Evolutionary conservation across 1,140 invertebrate species (phyloP), one percentile per base, ranked within the genome.

Genomic region (Caenorhabditis inopinata): DNA sequence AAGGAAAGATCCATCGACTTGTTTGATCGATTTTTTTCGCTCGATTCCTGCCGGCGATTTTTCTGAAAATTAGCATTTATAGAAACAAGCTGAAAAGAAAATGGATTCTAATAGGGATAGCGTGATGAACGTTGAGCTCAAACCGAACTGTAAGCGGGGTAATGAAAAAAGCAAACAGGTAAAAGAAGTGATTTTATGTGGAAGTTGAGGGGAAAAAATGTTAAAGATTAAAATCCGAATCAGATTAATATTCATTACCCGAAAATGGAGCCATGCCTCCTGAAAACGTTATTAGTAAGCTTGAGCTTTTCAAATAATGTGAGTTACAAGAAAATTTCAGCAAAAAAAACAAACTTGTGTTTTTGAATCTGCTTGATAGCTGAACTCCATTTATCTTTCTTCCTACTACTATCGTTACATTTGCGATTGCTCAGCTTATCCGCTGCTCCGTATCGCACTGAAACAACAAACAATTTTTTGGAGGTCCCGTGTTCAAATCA

Each of bases 11-110:
- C 81, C 82, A 85, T 47, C 84, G 74, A 16, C 76, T 79, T 25
- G 68, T 83, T 45, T 85, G 85, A 46, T 85, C 84, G 38, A 85
- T 85, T 74, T 75, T 77, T 46, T 85, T 85, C 4, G 84, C 84
- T 77, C 84, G 76, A 48, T 83, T 75, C 12, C 83, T 42, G 18
- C 82, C 83, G 27, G 76, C 74, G 11, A 84, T 80, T 53, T 84
- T 84, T 25, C 84, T 84, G 53, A 73, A 85, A 62, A 38, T 2
- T 5, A n/a, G n/a, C 7, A 3, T 27, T 73, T 38, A 49, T n/a
- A n/a, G n/a, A n/a, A n/a, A n/a, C n/a, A n/a, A n/a, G 14, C 25
- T 73, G 68, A 35, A 25, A n/a, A 32, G 16, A 21, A 14, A 48
- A 51, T 46, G n/a, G 32, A 1, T 35, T 35, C 7, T 42, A 42